phyloP scores from a whole-genome alignment of 2,797 vertebrate species.

The Gymnothorax reevesii region DNA sequence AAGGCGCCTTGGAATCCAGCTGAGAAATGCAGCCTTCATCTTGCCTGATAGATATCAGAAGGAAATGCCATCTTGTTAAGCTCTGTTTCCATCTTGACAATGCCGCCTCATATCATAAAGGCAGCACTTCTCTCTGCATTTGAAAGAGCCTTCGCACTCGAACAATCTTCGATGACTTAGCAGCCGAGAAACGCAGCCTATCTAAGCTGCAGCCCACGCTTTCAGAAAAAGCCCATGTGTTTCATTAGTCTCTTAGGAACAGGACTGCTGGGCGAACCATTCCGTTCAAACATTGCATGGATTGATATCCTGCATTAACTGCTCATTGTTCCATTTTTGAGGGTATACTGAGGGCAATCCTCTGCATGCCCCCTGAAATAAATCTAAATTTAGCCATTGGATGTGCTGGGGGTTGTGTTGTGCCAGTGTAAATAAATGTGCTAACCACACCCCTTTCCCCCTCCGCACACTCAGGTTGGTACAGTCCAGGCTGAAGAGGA shows the following conservation, averaged over 20 bases:
- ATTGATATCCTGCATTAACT: background rate
- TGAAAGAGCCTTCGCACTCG: no score
- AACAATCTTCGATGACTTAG: no score
- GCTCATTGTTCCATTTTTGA: background rate
- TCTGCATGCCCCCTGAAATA: background rate
- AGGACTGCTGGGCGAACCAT: background rate
- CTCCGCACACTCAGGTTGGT: slow-evolving; percentile 72
- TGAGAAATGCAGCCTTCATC: no score
- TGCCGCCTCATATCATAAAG: no score
- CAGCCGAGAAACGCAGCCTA: no score
- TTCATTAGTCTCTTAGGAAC: background rate
- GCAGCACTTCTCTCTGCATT: no score
- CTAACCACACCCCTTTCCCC: background rate
- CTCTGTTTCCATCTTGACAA: no score
- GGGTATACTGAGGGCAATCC: background rate
- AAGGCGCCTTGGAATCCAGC: no score
- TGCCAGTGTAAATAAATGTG: background rate
- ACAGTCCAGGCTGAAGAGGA: slow-evolving; percentile 77
- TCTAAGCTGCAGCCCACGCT: no score
- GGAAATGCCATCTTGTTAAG: no score
- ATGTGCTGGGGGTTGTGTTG: background rate
- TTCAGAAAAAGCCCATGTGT: background rate
- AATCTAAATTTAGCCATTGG: background rate
- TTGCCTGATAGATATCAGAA: no score
- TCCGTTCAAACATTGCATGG: background rate